Evolutionary conservation across 2,113 vertebrate genomes (phyloP).

Genomic region (Hippocampus barbouri): DNA sequence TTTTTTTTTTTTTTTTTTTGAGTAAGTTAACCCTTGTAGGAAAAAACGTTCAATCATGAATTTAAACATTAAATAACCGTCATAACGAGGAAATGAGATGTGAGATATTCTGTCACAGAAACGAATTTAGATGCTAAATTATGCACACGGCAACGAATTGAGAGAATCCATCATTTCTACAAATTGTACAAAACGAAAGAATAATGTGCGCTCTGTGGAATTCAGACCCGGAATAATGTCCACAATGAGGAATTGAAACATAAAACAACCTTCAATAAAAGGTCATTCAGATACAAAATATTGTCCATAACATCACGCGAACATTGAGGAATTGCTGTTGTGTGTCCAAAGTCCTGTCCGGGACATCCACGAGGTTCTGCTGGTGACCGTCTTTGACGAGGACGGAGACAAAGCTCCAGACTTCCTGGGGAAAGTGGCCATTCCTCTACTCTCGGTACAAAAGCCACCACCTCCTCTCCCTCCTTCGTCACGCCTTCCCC

Average conservation of each 20-base stretch:
- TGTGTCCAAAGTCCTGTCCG: conserved; percentile 81
- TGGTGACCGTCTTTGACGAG: conserved; percentile 95
- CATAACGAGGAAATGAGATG: not conserved
- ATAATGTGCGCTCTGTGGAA: not conserved
- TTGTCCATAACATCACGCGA: not conserved
- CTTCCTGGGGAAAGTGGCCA: conserved; percentile 93
- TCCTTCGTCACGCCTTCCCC: conserved; percentile 15
- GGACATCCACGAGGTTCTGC: conserved; percentile 89
- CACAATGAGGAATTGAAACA: not conserved
- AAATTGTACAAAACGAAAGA: not conserved
- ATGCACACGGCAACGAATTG: not conserved
- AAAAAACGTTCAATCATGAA: too few relatives aligned
- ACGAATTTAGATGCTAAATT: not conserved
- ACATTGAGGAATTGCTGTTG: not conserved
- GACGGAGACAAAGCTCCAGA: conserved; percentile 97
- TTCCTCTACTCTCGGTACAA: conserved; percentile 87
- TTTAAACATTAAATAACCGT: not conserved
- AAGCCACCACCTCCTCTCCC: not conserved
- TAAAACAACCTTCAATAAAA: not conserved
- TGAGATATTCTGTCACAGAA: not conserved
- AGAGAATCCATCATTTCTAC: not conserved
- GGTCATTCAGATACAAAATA: not conserved
- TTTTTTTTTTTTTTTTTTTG: too few relatives aligned
- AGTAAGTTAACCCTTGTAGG: too few relatives aligned
- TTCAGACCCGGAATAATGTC: not conserved